These are phyloP conservation scores for Merodon equestris DNA, from an alignment of 2,888 invertebrate genomes.

Conservation along the genomic window DNA sequence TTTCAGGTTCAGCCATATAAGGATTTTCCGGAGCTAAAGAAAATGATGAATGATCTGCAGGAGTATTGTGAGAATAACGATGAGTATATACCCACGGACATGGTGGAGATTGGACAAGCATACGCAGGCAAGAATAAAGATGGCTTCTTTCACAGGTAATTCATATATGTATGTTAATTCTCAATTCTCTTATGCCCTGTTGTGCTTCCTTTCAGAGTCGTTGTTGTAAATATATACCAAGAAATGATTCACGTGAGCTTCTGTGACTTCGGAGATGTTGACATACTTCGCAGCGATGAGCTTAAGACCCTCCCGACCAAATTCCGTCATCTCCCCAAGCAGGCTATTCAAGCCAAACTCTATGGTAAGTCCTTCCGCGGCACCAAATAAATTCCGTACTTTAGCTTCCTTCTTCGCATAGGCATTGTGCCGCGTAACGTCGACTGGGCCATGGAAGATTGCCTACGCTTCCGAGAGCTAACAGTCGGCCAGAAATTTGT, in stretches of 20 bases:
- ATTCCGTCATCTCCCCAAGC: slow-evolving; percentile 83
- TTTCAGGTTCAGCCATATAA: slow-evolving; percentile 80
- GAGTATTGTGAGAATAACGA: slow-evolving; percentile 81
- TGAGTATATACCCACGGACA: slow-evolving; percentile 79
- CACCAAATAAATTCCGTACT: neutral
- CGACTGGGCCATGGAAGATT: slow-evolving; percentile 82
- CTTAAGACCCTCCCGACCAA: slow-evolving; percentile 81
- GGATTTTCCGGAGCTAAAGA: slow-evolving; percentile 78
- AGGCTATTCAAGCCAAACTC: slow-evolving; percentile 84
- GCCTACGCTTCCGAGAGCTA: slow-evolving; percentile 85
- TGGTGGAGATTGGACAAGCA: slow-evolving; percentile 82
- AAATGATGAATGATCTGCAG: slow-evolving; percentile 85
- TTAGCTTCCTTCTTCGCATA: slow-evolving; percentile 69
- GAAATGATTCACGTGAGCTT: slow-evolving; percentile 82
- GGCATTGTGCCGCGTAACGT: slow-evolving; percentile 80
- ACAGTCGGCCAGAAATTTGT: slow-evolving; percentile 86
- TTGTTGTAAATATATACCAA: slow-evolving; percentile 80
- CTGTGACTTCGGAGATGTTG: slow-evolving; percentile 84
- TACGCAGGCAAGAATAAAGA: slow-evolving; percentile 85
- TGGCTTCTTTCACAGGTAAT: slow-evolving; percentile 86
- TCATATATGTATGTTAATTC: neutral
- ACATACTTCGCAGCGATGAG: slow-evolving; percentile 80
- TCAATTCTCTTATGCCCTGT: too few species aligned
- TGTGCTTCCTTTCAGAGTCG: slow-evolving; percentile 78
- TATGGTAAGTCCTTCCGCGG: slow-evolving; percentile 78